Percentiles rank a stretch among this genome's conserved stretches.
Evolutionary conservation across 1,140 invertebrate species (phyloP).

Genomic region (Drosophila miranda): DNA sequence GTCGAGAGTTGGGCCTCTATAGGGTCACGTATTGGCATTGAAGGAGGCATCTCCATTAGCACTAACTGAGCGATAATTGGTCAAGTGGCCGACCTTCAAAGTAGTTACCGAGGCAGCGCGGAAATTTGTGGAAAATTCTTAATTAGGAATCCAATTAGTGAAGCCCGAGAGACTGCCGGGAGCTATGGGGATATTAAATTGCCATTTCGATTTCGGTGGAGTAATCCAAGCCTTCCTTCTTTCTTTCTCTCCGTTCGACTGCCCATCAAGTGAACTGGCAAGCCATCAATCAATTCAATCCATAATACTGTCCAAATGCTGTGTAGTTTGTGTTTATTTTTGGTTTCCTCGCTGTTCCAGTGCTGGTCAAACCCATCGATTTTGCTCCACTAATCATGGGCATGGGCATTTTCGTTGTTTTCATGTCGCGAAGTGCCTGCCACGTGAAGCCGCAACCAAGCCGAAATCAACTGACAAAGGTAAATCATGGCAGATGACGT

Average conservation of each 20-base stretch:
- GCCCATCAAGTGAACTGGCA: not conserved
- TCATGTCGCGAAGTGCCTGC: conserved; percentile 3
- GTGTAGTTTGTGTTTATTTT: conserved; percentile 66
- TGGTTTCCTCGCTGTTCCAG: conserved; percentile 20
- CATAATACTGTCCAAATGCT: conserved; percentile 21
- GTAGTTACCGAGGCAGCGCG: conserved; percentile 39
- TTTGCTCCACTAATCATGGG: conserved; percentile 52
- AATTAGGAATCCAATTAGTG: conserved; percentile 72
- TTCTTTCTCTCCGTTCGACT: conserved; percentile 2
- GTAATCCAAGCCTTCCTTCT: conserved; percentile 7
- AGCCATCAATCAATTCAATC: conserved; percentile 29
- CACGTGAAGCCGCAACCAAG: conserved; percentile 24
- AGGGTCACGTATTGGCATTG: conserved; percentile 26
- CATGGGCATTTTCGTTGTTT: conserved; percentile 46
- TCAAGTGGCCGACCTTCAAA: conserved; percentile 20
- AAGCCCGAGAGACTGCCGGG: conserved; percentile 24
- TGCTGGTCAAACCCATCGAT: conserved; percentile 50
- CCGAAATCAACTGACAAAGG: conserved; percentile 39
- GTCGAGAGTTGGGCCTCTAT: no score
- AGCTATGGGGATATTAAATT: conserved; percentile 60
- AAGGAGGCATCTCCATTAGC: conserved; percentile 20
- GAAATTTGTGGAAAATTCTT: conserved; percentile 33
- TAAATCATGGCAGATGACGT: conserved; percentile 54
- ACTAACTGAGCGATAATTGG: conserved; percentile 44
- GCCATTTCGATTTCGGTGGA: conserved; percentile 27